Evolutionary conservation across 2,797 vertebrate genomes (phyloP).

Genomic region (Corythornis leucogaster): DNA sequence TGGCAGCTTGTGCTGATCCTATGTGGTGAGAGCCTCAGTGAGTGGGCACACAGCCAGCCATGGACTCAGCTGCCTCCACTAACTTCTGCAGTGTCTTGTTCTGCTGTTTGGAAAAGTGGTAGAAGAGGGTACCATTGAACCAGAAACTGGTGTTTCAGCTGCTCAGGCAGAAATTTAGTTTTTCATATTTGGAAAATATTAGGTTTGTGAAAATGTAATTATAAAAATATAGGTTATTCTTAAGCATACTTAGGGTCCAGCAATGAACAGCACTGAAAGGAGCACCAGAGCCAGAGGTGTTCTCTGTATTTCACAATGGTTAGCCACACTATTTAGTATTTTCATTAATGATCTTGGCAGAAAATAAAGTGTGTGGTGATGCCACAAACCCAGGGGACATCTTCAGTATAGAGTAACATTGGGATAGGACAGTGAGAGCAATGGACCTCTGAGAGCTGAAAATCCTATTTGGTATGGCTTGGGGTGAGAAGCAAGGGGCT

Average conservation of each 20-base stretch:
- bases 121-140: rapidly evolving
- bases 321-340: background rate
- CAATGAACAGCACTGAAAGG: background rate
- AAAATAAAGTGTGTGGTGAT: background rate
- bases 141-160: background rate
- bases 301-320: background rate
- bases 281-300: background rate
- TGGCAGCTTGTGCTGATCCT: background rate
- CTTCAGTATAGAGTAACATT: background rate
- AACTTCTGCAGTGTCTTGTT: background rate
- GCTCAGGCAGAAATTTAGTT: background rate
- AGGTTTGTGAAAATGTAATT: background rate
- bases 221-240: background rate
- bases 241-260: background rate
- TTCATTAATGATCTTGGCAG: background rate
- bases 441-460: background rate
- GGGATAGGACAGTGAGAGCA: background rate
- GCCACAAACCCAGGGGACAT: background rate
- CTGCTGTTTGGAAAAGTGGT: background rate
- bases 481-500: background rate
- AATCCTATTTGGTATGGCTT: background rate
- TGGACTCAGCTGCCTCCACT: background rate
- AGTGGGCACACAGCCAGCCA: rapidly evolving
- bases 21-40: rapidly evolving
- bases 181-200: background rate